Evolutionary conservation across 2,888 invertebrate species (phyloP), one percentile per base, ranked within the genome.

Genomic region (Oligia latruncula): DNA sequence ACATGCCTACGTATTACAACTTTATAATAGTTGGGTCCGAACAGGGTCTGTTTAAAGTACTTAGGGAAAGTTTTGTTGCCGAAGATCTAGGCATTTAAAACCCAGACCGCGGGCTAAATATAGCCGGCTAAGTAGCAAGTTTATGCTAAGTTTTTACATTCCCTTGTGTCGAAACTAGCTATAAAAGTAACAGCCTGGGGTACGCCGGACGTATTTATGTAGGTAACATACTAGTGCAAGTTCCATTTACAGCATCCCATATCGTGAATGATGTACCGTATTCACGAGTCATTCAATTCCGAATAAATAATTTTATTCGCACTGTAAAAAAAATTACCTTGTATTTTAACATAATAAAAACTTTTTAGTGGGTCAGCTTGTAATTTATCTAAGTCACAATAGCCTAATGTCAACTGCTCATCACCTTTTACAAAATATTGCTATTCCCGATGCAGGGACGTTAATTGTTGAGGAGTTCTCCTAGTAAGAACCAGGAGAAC

Each of bases 1-100:
- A 70, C 29, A 55, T 64, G 35, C 20, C n/a, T 74, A 49, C 29
- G 2, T 55, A 60, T 23, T 52, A 70, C 40, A 43, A 67, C 23
- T 78, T 67, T 17, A 29, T 58, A 40, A 15, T 6, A 23, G 29
- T 52, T 20, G 29, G 52, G 11, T 13, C 29, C 23, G 1, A 49
- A 17, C 35, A 70, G 35, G n/a, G 49, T n/a, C n/a, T 55, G 55
- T 55, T 70, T 55, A 20, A 80, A 70, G 62, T 70, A 78, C n/a
- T 58, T 58, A 0, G n/a, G 23, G 58, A 58, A n/a, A 58, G 58
- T 58, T 58, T 58, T 58, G 58, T 58, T 58, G n/a, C 4, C n/a
- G 23, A 58, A 82, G 17, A 58, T 60, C 40, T 9, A 43, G 75
- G n/a, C 52, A 58, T 20, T 55, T 55, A 20, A 55, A 55, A 6